Conservation (phyloP, 2,888 invertebrate species). For the Glaucopsyche alexis region DNA sequence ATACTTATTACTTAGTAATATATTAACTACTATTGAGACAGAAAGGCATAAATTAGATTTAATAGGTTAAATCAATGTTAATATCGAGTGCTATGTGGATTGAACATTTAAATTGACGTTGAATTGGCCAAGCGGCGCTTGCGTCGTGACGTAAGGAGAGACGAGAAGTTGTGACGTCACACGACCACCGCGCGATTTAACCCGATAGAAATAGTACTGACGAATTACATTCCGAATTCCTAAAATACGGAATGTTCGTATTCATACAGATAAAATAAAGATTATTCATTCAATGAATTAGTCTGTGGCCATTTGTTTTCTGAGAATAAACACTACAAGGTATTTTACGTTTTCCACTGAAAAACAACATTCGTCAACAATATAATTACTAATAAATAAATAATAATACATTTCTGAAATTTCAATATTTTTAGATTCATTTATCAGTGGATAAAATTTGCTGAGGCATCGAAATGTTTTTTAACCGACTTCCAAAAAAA, state of each 20-base stretch:
- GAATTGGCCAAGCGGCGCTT: slow-evolving; percentile 43
- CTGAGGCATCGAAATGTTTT: too few relatives aligned
- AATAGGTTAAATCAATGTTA: slow-evolving; percentile 30
- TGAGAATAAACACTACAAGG: not conserved
- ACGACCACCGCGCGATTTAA: slow-evolving; percentile 53
- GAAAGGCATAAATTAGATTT: slow-evolving; percentile 1
- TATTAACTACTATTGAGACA: not conserved
- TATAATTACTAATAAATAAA: not conserved
- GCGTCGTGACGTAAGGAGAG: slow-evolving; percentile 41
- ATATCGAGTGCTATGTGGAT: slow-evolving; percentile 30
- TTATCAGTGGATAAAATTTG: too few relatives aligned
- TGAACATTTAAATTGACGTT: slow-evolving; percentile 34
- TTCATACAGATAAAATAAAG: slow-evolving; percentile 46
- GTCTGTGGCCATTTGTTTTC: slow-evolving; percentile 13
- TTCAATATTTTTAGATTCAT: too few relatives aligned
- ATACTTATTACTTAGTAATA: not conserved
- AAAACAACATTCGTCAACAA: not conserved
- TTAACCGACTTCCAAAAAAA: too few relatives aligned
- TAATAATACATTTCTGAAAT: not conserved
- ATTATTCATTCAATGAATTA: slow-evolving; percentile 32
- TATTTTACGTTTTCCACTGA: not conserved
- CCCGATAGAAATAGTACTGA: slow-evolving; percentile 68
- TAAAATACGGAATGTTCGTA: slow-evolving; percentile 55
- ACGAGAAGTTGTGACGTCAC: slow-evolving; percentile 50
- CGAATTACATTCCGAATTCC: slow-evolving; percentile 63